Base-by-base conservation (phyloP, 2,797 vertebrate genomes). In the Tiaroga cobitis region DNA sequence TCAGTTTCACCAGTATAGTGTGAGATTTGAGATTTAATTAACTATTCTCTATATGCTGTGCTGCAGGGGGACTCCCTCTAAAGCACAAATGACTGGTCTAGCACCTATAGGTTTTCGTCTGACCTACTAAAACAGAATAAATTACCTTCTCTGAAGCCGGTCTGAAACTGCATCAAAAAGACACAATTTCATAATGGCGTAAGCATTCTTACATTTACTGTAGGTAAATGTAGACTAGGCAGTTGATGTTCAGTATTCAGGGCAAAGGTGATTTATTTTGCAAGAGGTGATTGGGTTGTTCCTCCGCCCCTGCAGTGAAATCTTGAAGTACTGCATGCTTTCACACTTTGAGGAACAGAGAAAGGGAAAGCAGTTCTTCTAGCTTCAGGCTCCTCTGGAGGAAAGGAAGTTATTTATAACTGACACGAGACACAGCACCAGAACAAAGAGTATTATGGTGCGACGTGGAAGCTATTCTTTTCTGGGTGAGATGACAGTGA, bases 401-500 rank as follows among this genome's bases (percentile, higher is more conserved):
- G 69, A 79, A 80, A 81, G 59, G 6, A 41, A 43, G 81, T 67
- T 89, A 87, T 89, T 83, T 83, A 87, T 89, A 89, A 75, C 77
- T 54, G 59, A 77, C 9, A 73, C 16, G 51, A 37, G 65, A 83
- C 69, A 76, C 54, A 81, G 41, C 32, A 72, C 54, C 39, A 80
- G 67, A 79, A 87, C 51, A 87, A 82, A 83, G 63, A 87, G 18
- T 29, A 68, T 83, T 84, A 46, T 72, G 10, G 24, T 81, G 39
- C 67, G 70, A 54, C 67, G 63, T 41, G 81, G 83, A 85, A 65
- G 39, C 67, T 43, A 56, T 80, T 65, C 76, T 80, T 54, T 21
- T n/a, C 9, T 32, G 24, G n/a, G 21, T 77, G 76, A 78, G 15
- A 34, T 39, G 63, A 54, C 77, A 39, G 7, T 41, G 65, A 46